Evolutionary conservation across 2,797 vertebrate genomes (phyloP).

Genomic region (Dicrostonyx torquatus): DNA sequence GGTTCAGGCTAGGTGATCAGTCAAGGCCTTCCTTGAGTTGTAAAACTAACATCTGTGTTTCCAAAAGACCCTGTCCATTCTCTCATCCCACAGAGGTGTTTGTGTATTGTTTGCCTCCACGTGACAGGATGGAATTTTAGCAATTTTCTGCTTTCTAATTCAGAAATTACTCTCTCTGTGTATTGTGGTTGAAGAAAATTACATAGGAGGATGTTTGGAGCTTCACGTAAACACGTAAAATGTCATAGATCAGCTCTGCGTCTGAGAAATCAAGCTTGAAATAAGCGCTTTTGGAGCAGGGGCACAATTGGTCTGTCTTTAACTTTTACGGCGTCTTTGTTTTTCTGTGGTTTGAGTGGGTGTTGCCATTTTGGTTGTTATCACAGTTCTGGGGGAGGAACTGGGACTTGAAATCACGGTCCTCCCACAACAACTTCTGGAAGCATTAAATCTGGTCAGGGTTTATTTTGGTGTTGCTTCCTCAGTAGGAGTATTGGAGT

Average conservation of each 20-base stretch:
- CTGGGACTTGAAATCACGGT: conserved; percentile 62
- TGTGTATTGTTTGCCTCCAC: conserved; percentile 54
- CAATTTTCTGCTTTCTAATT: conserved; percentile 79
- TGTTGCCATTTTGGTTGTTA: conserved; percentile 71
- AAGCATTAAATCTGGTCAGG: not conserved
- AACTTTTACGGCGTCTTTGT: conserved; percentile 52
- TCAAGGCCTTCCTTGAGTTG: conserved; percentile 74
- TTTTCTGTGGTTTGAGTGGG: conserved; percentile 68
- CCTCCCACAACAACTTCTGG: conserved; percentile 32
- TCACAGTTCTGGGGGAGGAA: conserved; percentile 59
- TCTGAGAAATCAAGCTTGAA: conserved; percentile 74
- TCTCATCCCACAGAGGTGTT: conserved; percentile 63
- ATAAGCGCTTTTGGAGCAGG: conserved; percentile 51
- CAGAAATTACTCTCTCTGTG: conserved; percentile 74
- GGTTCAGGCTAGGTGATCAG: conserved; percentile 2
- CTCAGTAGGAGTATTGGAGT: not conserved
- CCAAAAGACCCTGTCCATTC: conserved; percentile 60
- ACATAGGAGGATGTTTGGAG: conserved; percentile 74
- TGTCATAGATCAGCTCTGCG: conserved; percentile 67
- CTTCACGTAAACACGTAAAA: conserved; percentile 76
- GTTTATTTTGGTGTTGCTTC: not conserved
- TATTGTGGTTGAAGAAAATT: conserved; percentile 81
- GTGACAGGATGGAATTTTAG: conserved; percentile 77
- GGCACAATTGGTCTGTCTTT: conserved; percentile 28
- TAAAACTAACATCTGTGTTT: conserved; percentile 70